phyloP scores from a whole-genome alignment of 1,140 invertebrate species.

The Drosophila trapezifrons region DNA sequence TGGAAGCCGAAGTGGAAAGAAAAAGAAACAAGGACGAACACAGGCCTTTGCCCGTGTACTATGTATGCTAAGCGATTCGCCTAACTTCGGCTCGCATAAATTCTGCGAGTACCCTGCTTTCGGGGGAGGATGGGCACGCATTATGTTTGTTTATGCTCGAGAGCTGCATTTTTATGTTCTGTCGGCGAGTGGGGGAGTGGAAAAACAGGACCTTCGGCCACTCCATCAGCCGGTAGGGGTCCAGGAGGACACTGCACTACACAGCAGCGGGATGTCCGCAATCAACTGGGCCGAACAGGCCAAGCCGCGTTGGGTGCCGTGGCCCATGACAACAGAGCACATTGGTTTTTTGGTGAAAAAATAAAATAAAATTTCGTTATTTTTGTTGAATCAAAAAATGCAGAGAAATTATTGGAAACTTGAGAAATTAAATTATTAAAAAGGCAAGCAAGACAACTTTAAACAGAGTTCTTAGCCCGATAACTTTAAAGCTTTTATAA shows the following conservation, averaged over 20 bases:
- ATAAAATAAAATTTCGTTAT: not conserved
- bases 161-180: slow-evolving; percentile 80
- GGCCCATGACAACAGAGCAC: not conserved
- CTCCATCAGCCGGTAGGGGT: slow-evolving; percentile 55
- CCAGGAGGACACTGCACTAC: slow-evolving; percentile 45
- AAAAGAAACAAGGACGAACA: slow-evolving; percentile 19
- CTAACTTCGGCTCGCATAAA: slow-evolving; percentile 71
- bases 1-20: slow-evolving; percentile 38
- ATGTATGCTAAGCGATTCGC: slow-evolving; percentile 70
- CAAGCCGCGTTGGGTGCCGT: not conserved
- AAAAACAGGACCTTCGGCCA: slow-evolving; percentile 26
- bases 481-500: too few species aligned
- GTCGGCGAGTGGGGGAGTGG: slow-evolving; percentile 16
- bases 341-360: not conserved
- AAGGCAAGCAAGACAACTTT: too few species aligned
- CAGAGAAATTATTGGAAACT: not conserved
- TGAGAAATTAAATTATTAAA: too few species aligned
- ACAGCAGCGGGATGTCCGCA: slow-evolving; percentile 42
- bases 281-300: slow-evolving; percentile 32
- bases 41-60: slow-evolving; percentile 23
- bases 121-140: slow-evolving; percentile 43
- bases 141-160: slow-evolving; percentile 74
- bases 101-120: slow-evolving; percentile 32
- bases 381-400: not conserved
- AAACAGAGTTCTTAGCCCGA: too few species aligned